Percentiles rank a stretch among this genome's conserved stretches.
Evolutionary conservation across 1,140 invertebrate genomes (phyloP).

Genomic region (Ips nitidus): DNA sequence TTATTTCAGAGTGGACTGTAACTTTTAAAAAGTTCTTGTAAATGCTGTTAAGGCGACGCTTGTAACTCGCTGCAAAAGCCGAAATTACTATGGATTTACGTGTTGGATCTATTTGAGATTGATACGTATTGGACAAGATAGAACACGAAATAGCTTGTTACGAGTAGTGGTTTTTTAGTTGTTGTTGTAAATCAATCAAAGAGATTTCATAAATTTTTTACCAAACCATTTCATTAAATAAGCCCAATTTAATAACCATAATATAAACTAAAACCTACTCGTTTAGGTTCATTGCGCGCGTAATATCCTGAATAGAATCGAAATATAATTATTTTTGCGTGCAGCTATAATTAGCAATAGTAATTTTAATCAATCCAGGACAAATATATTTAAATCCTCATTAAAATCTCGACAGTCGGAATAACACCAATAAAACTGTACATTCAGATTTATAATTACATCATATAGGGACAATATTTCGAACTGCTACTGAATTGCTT

Average conservation of each 20-base stretch:
- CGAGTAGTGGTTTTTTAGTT: neutral
- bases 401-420: constrained; percentile 14
- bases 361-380: constrained; percentile 15
- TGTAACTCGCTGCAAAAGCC: neutral
- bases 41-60: neutral
- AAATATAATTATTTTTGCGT: constrained; percentile 14
- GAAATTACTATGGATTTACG: neutral
- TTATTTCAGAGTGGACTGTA: constrained; percentile 13
- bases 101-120: no score
- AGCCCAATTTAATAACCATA: neutral
- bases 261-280: neutral
- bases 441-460: constrained; percentile 3
- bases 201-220: neutral
- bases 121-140: neutral
- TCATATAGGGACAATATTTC: neutral
- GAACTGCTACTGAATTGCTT: neutral
- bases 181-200: neutral
- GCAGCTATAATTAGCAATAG: constrained; percentile 7
- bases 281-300: constrained; percentile 3
- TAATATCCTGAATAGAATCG: constrained; percentile 16
- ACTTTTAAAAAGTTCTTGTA: constrained; percentile 8
- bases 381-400: constrained; percentile 17
- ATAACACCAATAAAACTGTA: constrained; percentile 13
- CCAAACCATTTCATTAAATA: neutral
- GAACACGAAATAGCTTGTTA: neutral